A percentile compares a stretch with the other conserved stretches of the same genome.
Conservation (phyloP, 2,797 vertebrate species). For the Sciurus carolinensis region DNA sequence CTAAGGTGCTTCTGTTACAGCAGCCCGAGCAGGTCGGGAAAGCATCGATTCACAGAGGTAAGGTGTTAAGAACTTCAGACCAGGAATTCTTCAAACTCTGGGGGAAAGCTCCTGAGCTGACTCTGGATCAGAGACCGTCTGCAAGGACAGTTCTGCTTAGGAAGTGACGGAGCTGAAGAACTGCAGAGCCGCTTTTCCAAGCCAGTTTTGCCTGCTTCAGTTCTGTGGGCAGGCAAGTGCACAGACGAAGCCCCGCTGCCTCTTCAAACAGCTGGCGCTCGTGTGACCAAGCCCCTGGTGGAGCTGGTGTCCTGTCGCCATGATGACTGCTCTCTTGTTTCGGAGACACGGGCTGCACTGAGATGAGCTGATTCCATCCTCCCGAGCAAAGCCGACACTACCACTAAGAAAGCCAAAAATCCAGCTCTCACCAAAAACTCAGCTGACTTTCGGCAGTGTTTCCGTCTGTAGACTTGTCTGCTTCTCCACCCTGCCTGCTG, state of each 20-base stretch:
- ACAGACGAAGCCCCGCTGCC: neutral
- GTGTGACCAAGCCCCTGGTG: neutral
- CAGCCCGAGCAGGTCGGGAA: neutral
- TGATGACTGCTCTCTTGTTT: neutral
- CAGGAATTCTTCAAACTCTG: neutral
- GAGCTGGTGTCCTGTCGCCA: rapidly evolving
- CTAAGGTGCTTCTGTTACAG: neutral
- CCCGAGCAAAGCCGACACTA: constrained; percentile 34
- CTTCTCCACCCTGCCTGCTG: neutral
- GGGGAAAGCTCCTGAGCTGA: rapidly evolving
- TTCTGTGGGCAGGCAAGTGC: neutral
- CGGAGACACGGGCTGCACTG: neutral
- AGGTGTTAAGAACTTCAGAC: neutral
- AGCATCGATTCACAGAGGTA: neutral
- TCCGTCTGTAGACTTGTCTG: constrained; percentile 47
- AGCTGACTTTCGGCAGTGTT: neutral
- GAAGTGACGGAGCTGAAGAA: neutral
- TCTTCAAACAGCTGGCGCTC: neutral
- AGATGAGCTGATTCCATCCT: neutral
- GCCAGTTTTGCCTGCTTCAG: neutral
- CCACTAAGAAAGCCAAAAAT: neutral
- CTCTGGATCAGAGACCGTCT: neutral
- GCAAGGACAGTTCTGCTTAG: neutral
- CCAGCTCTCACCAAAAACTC: rapidly evolving
- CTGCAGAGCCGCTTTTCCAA: neutral